Conservation (phyloP, 2,797 vertebrate species). For the Nasua narica region DNA sequence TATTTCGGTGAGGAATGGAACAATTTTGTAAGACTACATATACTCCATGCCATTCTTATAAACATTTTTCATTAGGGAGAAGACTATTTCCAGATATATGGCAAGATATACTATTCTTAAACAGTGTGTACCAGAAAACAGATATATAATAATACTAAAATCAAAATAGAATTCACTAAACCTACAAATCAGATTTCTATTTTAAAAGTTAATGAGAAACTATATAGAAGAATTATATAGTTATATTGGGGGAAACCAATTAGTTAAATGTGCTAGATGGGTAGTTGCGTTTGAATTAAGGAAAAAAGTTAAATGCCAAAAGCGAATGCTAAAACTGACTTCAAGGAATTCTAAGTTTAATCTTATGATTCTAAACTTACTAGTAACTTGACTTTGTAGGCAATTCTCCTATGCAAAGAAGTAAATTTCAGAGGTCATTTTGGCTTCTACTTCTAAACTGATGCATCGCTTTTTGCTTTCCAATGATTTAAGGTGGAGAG, state of each 20-base stretch:
- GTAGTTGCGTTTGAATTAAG: slow-evolving; percentile 45
- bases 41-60: background rate
- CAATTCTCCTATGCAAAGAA: slow-evolving; percentile 41
- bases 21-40: background rate
- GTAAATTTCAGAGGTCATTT: slow-evolving; percentile 43
- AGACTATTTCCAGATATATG: background rate
- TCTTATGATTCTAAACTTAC: background rate
- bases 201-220: slow-evolving; percentile 59
- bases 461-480: slow-evolving; percentile 38
- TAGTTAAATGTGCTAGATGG: slow-evolving; percentile 4
- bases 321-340: background rate
- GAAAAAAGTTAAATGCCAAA: slow-evolving; percentile 42
- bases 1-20: background rate
- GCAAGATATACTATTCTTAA: background rate
- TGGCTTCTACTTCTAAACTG: background rate
- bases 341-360: slow-evolving; percentile 15
- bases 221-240: background rate
- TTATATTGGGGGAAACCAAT: background rate
- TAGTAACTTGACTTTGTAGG: slow-evolving; percentile 17
- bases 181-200: slow-evolving; percentile 42
- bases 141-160: background rate
- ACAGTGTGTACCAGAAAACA: background rate
- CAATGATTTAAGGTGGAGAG: slow-evolving; percentile 50
- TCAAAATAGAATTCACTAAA: slow-evolving; percentile 9
- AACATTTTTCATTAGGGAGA: background rate